Evolutionary conservation across 2,113 vertebrate genomes (phyloP).

Genomic region (Hoplias malabaricus): DNA sequence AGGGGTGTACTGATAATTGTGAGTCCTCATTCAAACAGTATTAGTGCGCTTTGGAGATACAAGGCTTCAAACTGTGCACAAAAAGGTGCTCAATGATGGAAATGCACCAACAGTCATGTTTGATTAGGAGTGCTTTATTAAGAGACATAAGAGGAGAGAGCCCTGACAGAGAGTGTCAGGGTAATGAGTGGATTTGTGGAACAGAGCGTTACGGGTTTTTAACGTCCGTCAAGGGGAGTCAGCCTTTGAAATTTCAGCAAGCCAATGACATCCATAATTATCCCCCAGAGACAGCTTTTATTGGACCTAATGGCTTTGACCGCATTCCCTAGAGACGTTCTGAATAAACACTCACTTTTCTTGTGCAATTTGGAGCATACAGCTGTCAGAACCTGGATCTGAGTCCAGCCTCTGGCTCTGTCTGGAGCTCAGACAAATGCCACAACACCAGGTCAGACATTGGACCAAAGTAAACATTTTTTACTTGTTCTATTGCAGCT

Average conservation of each 20-base stretch:
- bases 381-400: neutral
- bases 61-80: neutral
- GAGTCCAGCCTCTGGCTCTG: neutral
- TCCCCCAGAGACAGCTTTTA: neutral
- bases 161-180: neutral
- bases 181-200: neutral
- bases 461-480: neutral
- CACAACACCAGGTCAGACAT: neutral
- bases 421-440: neutral
- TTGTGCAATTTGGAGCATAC: neutral
- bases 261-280: slow-evolving; percentile 2
- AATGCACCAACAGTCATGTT: neutral
- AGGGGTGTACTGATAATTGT: no score
- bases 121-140: neutral
- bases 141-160: neutral
- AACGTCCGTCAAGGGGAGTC: neutral
- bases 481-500: no score
- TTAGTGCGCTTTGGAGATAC: no score
- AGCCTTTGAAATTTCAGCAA: neutral
- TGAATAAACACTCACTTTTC: neutral
- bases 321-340: slow-evolving; percentile 7
- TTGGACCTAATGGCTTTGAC: slow-evolving; percentile 11
- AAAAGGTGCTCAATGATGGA: neutral
- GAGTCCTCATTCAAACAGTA: no score
- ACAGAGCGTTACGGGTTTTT: neutral